These are phyloP conservation scores for Eupithecia inturbata DNA, from an alignment of 2,888 invertebrate genomes.

Conservation along the genomic window DNA sequence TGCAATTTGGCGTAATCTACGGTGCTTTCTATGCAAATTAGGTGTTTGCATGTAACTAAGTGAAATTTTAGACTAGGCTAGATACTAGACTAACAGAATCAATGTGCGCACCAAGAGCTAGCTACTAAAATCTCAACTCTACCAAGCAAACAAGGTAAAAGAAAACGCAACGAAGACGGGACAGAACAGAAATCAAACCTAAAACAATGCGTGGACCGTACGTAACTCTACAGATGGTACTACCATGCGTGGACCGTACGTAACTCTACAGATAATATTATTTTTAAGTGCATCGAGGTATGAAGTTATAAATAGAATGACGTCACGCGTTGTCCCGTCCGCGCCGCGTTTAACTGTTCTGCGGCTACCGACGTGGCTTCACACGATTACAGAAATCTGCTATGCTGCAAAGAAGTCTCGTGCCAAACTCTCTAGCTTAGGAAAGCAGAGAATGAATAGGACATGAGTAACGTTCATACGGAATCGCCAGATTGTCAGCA, in stretches of 20 bases:
- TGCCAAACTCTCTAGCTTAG: not conserved
- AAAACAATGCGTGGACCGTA: constrained; percentile 48
- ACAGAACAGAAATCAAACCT: constrained; percentile 49
- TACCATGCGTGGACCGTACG: constrained; percentile 48
- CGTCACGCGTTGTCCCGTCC: constrained; percentile 45
- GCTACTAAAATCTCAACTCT: not conserved
- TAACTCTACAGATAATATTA: constrained; percentile 6
- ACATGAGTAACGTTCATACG: not conserved
- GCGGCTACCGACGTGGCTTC: constrained; percentile 39
- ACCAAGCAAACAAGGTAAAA: constrained; percentile 32
- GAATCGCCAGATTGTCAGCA: not conserved
- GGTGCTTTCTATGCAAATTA: constrained; percentile 12
- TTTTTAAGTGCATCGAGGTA: constrained; percentile 9
- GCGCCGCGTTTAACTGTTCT: constrained; percentile 36
- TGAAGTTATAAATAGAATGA: constrained; percentile 17
- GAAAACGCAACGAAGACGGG: constrained; percentile 59
- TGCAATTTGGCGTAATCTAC: not conserved
- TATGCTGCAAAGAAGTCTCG: not conserved
- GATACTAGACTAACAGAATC: not conserved
- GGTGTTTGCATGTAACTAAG: not conserved
- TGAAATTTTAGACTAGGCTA: not conserved
- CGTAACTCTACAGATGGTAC: constrained; percentile 9
- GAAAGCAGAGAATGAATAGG: not conserved
- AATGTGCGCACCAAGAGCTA: not conserved
- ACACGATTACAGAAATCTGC: constrained; percentile 6